Evolutionary conservation across 2,888 invertebrate genomes (phyloP).

Genomic region (Polyommatus icarus): DNA sequence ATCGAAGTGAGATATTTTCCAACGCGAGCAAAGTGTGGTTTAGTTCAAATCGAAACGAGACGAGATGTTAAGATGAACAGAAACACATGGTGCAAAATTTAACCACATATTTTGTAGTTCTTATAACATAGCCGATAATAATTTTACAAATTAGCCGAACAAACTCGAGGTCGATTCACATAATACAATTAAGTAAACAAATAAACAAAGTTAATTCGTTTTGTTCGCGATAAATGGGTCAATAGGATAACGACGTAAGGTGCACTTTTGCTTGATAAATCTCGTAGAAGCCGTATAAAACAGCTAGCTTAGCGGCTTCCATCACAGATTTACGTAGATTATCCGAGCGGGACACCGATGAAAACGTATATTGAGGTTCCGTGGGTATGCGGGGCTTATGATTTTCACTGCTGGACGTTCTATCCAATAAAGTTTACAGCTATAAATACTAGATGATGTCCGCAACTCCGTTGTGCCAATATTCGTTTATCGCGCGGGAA

Average conservation of each 20-base stretch:
- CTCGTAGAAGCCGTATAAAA: constrained; percentile 58
- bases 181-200: constrained; percentile 21
- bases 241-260: constrained; percentile 36
- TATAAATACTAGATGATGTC: neutral
- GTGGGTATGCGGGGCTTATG: constrained; percentile 39
- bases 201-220: constrained; percentile 35
- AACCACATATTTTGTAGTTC: too few relatives aligned
- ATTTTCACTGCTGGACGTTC: constrained; percentile 5
- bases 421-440: constrained; percentile 22
- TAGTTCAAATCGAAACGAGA: too few relatives aligned
- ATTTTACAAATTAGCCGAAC: neutral
- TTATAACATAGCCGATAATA: too few relatives aligned
- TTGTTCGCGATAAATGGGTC: constrained; percentile 33
- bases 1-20: too few relatives aligned
- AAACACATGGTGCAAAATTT: too few relatives aligned
- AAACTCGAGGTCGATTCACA: neutral
- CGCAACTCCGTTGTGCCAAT: too few relatives aligned
- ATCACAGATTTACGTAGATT: constrained; percentile 64
- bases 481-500: too few relatives aligned
- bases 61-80: too few relatives aligned
- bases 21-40: too few relatives aligned
- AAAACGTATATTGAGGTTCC: constrained; percentile 46
- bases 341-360: constrained; percentile 51
- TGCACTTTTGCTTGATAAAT: constrained; percentile 38
- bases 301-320: constrained; percentile 61